Conservation (phyloP, 2,888 invertebrate genomes). For the Pammene aurita region DNA sequence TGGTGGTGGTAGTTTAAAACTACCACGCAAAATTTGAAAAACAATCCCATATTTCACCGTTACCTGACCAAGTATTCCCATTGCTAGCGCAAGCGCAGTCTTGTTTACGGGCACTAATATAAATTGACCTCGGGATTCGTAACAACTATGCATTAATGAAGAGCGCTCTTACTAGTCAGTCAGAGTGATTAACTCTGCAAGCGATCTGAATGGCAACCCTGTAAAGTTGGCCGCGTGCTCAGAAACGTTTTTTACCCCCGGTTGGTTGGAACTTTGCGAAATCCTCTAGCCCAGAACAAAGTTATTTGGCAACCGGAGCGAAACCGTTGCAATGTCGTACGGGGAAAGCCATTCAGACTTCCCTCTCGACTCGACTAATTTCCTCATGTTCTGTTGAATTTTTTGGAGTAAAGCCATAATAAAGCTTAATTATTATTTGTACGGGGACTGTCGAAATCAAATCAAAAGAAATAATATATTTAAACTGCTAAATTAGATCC, state of each 20-base stretch:
- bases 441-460: not conserved
- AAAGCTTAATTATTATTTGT: not conserved
- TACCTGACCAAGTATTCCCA: not conserved
- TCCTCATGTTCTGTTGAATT: slow-evolving; percentile 14
- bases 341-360: slow-evolving; percentile 10
- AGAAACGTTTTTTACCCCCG: slow-evolving; percentile 20
- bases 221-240: slow-evolving; percentile 27
- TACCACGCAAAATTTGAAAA: slow-evolving; percentile 13
- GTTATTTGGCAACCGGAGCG: slow-evolving; percentile 37
- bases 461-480: not conserved
- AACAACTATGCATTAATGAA: not conserved
- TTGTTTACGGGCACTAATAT: not conserved
- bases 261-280: slow-evolving; percentile 24
- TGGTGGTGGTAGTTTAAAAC: too few relatives aligned
- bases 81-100: not conserved
- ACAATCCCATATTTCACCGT: slow-evolving; percentile 23
- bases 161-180: not conserved
- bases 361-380: slow-evolving; percentile 13
- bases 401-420: slow-evolving; percentile 13
- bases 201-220: not conserved
- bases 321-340: slow-evolving; percentile 25
- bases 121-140: not conserved
- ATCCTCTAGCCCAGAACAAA: slow-evolving; percentile 27
- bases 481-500: not conserved
- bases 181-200: not conserved